Evolutionary conservation across 2,888 invertebrate genomes (phyloP).

Genomic region (Zygogramma bicolorata): DNA sequence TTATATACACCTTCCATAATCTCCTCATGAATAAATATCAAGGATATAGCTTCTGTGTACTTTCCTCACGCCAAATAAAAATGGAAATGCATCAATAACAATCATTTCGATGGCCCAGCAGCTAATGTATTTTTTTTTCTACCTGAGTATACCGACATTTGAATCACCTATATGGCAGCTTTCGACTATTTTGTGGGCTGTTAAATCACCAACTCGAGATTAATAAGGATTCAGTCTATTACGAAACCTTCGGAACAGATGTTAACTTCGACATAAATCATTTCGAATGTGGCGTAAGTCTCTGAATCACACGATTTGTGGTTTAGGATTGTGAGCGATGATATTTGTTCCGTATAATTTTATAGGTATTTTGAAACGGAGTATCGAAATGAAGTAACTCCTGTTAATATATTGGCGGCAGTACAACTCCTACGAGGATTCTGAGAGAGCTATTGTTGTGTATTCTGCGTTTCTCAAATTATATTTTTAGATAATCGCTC

Average conservation of each 20-base stretch:
- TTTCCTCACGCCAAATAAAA: neutral
- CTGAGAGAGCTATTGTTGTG: neutral
- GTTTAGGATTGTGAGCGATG: neutral
- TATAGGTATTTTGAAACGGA: neutral
- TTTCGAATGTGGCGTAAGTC: neutral
- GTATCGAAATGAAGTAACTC: neutral
- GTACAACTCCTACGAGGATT: no score
- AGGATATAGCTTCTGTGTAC: neutral
- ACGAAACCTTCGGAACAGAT: slow-evolving; percentile 16
- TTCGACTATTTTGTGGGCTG: slow-evolving; percentile 21
- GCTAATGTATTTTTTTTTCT: neutral
- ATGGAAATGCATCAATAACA: neutral
- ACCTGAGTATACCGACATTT: neutral
- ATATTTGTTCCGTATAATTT: neutral
- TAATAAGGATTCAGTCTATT: slow-evolving; percentile 23
- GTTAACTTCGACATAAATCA: slow-evolving; percentile 13
- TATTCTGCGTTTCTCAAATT: neutral
- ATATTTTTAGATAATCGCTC: neutral
- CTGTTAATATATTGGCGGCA: no score
- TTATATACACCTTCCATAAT: neutral
- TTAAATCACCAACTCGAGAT: slow-evolving; percentile 10
- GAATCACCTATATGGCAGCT: slow-evolving; percentile 11
- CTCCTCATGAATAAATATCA: neutral
- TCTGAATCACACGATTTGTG: neutral
- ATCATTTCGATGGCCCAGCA: neutral